Conservation (phyloP, 92 coral and sea anemone species). For the Epizoanthus rinbou region DNA sequence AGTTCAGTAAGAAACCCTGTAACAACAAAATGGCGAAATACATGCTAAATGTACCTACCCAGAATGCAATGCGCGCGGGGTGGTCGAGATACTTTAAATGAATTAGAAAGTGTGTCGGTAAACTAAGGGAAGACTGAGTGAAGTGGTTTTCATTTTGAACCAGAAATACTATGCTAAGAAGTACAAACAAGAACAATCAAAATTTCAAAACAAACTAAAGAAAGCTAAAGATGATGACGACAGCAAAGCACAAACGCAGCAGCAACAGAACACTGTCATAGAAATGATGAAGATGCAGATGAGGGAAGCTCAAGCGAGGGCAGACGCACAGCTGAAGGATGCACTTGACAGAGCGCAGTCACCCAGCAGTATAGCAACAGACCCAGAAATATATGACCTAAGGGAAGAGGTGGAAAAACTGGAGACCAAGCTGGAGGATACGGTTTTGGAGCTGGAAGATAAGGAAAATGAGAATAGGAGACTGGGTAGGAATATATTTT, state of each 20-base stretch:
- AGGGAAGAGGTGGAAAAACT: conserved; percentile 75
- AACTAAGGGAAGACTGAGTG: background rate
- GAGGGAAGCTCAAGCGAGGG: conserved; percentile 88
- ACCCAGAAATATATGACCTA: conserved; percentile 85
- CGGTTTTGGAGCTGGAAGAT: conserved; percentile 81
- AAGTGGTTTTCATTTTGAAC: background rate
- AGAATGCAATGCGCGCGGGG: no score
- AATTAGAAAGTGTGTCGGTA: no score
- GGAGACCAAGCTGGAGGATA: conserved; percentile 86
- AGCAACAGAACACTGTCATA: conserved; percentile 81
- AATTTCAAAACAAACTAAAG: conserved; percentile 71
- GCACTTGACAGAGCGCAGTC: conserved; percentile 69
- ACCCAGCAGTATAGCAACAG: conserved; percentile 78
- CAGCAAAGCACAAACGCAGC: conserved; percentile 66
- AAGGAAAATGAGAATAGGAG: conserved; percentile 81
- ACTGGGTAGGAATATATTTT: conserved; percentile 57
- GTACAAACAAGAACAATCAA: conserved; percentile 68
- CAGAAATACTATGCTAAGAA: conserved; percentile 69
- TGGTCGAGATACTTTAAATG: no score
- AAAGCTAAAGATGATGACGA: conserved; percentile 75
- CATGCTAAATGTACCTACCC: no score
- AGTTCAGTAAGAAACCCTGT: no score
- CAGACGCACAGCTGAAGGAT: conserved; percentile 80
- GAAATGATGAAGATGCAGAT: conserved; percentile 99
- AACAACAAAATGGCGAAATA: no score